These are phyloP conservation scores for Drosophila nebulosa DNA, from an alignment of 1,140 invertebrate genomes.

Conservation along the genomic window DNA sequence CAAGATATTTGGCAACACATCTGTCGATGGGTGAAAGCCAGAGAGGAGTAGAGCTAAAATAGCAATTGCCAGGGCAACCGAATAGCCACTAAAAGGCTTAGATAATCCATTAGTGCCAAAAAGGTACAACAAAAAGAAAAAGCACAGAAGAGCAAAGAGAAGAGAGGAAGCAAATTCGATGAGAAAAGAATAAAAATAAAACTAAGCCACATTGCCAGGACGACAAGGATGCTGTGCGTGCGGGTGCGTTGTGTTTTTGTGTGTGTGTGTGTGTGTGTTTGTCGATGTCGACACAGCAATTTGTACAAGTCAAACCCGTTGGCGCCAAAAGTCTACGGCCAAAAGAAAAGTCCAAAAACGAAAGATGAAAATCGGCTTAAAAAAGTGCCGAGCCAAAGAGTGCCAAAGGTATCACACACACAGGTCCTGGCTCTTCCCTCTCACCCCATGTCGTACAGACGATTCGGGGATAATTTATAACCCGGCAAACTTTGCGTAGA, in stretches of 20 bases:
- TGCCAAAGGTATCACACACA: constrained; percentile 67
- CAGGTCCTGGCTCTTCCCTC: not conserved
- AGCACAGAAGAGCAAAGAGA: not conserved
- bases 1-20: constrained; percentile 49
- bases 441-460: not conserved
- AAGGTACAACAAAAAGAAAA: constrained; percentile 38
- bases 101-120: constrained; percentile 75
- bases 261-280: constrained; percentile 27
- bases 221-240: constrained; percentile 58
- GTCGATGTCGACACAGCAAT: constrained; percentile 69
- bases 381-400: constrained; percentile 53
- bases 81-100: constrained; percentile 76
- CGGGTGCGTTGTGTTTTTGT: constrained; percentile 53
- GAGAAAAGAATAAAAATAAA: constrained; percentile 20
- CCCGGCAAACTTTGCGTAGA: constrained; percentile 70
- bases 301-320: constrained; percentile 76
- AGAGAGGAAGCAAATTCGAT: not conserved
- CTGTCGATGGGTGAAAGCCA: constrained; percentile 39
- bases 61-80: constrained; percentile 58
- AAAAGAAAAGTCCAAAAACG: constrained; percentile 57
- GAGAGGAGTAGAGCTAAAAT: not conserved
- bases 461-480: constrained; percentile 66
- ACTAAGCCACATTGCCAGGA: constrained; percentile 45
- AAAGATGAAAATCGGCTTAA: constrained; percentile 76
- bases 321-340: constrained; percentile 74